phyloP scores from a whole-genome alignment of 1,140 invertebrate genomes.

The Rhyacophila brunnea region DNA sequence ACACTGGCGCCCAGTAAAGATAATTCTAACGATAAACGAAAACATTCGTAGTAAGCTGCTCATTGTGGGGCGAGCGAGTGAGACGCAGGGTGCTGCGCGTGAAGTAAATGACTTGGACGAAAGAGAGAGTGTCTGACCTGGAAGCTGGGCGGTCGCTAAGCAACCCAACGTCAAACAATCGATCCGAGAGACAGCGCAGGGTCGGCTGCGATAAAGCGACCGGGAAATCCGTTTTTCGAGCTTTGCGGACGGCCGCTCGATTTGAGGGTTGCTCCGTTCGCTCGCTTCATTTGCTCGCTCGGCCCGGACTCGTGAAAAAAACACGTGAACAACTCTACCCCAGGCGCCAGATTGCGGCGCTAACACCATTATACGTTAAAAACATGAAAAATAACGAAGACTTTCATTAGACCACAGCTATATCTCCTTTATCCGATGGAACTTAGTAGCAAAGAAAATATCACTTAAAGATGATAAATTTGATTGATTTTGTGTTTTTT shows the following conservation, averaged over 20 bases:
- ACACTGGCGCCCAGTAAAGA: background rate
- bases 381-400: too few relatives aligned
- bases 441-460: too few relatives aligned
- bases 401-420: too few relatives aligned
- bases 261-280: too few relatives aligned
- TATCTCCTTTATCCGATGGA: too few relatives aligned
- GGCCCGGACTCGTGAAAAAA: background rate
- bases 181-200: constrained; percentile 21
- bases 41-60: constrained; percentile 2
- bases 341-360: too few relatives aligned
- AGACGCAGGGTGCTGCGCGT: background rate
- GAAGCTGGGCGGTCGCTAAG: constrained; percentile 26
- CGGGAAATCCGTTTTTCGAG: constrained; percentile 15
- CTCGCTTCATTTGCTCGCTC: too few relatives aligned
- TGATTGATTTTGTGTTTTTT: too few relatives aligned
- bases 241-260: background rate
- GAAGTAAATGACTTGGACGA: constrained; percentile 22
- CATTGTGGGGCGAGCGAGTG: constrained; percentile 1
- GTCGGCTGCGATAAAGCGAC: constrained; percentile 3
- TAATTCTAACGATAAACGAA: constrained; percentile 17
- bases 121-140: constrained; percentile 26
- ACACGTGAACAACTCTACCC: background rate
- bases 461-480: too few relatives aligned
- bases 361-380: too few relatives aligned
- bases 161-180: constrained; percentile 29